Base-by-base conservation (phyloP, 1,140 invertebrate species). In the Pseudoatta argentina region DNA sequence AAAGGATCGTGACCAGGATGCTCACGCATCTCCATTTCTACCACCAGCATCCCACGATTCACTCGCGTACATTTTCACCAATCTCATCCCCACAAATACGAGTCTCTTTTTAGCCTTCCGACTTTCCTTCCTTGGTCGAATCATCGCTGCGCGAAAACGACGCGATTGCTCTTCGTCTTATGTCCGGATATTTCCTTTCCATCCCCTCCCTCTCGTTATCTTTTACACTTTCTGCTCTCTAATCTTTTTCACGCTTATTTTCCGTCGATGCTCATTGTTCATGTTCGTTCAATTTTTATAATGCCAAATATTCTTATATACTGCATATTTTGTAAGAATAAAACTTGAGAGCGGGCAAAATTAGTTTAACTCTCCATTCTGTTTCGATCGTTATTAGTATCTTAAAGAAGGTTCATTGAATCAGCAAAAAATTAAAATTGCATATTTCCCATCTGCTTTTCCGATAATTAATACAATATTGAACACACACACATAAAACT, bases 251-350 rank as follows among this genome's bases (percentile, higher is more conserved):
- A 10, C 24, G 66, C 71, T 89, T 81, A 79, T 67, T n/a, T 81
- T 57, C 85, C 21, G 72, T 69, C 63, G 63, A 66, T 77, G 69
- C 69, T 82, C 85, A 79, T 88, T 86, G 83, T 85, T 75, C 72
- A 61, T 78, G 69, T 48, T 59, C 86, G 69, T 89, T 75, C 91
- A 91, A 92, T 92, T 90, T 93, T 87, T 87, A 75, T 92, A 92
- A 93, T 90, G 91, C 92, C 92, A 90, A 79, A 59, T 66, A 30
- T 66, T 72, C 14, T 18, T 82, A 39, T 14, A 44, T 21, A 10
- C 21, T 5, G 64, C 51, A 16, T 57, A 57, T 82, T 44, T 71
- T 57, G 14, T 27, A 27, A n/a, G 6, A 44, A 16, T 4, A 16
- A 1, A 30, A 18, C 21, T 44, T 48, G 7, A 30, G 7, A 34